Base-by-base conservation (phyloP, 1,140 invertebrate species). In the Calosoma granatense region DNA sequence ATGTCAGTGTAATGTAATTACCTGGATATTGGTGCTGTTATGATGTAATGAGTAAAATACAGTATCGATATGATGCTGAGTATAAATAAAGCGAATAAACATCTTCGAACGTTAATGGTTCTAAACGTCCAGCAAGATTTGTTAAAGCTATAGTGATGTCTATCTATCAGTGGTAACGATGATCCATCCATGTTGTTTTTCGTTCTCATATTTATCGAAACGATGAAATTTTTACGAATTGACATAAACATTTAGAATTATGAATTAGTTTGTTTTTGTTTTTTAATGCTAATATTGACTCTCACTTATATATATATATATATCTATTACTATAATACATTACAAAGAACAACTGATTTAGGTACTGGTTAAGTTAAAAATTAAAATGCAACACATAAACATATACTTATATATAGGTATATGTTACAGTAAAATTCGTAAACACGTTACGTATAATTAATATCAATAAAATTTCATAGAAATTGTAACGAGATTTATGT, bases 41-140 rank as follows among this genome's bases (percentile, higher is more conserved):
- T 47, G 12, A 26, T 47, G 47, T 30, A 56, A 21, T 52, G 22
- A 20, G 43, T 17, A 23, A 26, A 57, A 17, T 52, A 57, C 20
- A 57, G 39, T 22, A 54, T 54, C 6, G 22, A 54, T 36, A 54
- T 30, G 4, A 54, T 26, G 22, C 53, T 36, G 17, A 54, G 22
- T 30, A 54, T 4, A 21, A 54, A 54, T 23, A 54, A 54, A 23
- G 26, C 22, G 15, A n/a, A 21, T 23, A 54, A 14, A 36, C 53
- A 54, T 54, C 53, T 23, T 54, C 22, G 14, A 1, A 54, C 53
- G 36, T 26, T 54, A 23, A 54, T 11, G 17, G 6, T 47, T 17
- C 17, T 47, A 17, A 47, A 47, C 15, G 17, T 47, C 41, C 41
- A 47, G 4, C 6, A 47, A 4, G 9, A 17, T 47, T 47, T 47